Conservation (phyloP, 2,113 vertebrate genomes). For the Acrocephalus kingi region DNA sequence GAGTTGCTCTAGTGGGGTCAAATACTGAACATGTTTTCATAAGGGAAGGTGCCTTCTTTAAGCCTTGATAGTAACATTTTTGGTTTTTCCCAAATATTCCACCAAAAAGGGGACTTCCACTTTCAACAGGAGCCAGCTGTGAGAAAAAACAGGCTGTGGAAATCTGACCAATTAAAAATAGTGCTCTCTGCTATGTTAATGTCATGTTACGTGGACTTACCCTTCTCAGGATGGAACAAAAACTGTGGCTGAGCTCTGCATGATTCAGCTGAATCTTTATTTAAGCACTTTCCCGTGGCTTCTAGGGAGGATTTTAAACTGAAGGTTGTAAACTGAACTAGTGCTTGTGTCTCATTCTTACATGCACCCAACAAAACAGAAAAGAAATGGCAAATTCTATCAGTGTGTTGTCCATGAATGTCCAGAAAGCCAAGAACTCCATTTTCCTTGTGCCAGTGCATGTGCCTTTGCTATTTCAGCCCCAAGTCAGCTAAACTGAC, state of each 20-base stretch:
- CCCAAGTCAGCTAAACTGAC: neutral
- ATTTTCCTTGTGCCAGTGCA: neutral
- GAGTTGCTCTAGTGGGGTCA: neutral
- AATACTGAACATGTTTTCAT: neutral
- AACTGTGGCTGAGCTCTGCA: neutral
- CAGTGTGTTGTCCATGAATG: neutral
- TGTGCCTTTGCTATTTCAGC: neutral
- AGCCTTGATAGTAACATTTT: neutral
- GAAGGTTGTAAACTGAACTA: neutral
- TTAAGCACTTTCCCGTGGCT: neutral
- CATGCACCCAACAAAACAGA: accelerated
- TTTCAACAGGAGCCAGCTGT: neutral
- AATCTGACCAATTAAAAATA: neutral
- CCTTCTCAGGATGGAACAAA: neutral
- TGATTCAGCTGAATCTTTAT: neutral
- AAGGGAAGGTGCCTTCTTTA: neutral
- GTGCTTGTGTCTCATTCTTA: neutral
- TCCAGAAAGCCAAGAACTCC: neutral
- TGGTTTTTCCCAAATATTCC: neutral
- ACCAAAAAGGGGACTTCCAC: neutral
- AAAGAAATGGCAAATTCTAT: neutral
- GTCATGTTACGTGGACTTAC: neutral
- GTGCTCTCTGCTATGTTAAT: neutral
- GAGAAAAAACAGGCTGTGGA: neutral
- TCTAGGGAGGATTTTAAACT: neutral